phyloP scores from a whole-genome alignment of 2,797 vertebrate species.

The Parauchenoglanis ngamensis region DNA sequence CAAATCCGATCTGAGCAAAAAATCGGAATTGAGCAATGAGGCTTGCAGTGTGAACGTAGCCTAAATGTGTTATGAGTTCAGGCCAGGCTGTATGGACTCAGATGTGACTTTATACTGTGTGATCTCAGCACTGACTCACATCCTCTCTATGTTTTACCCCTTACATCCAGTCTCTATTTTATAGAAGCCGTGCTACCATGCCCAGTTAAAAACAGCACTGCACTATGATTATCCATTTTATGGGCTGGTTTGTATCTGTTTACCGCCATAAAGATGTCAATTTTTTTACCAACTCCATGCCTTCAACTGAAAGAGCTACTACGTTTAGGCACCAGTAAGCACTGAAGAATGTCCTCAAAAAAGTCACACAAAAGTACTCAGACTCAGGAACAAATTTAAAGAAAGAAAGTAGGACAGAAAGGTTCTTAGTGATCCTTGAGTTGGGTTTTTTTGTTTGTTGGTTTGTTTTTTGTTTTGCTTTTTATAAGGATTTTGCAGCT shows the following conservation, averaged over 20 bases:
- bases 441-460: constrained; percentile 35
- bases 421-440: constrained; percentile 65
- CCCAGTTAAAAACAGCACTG: neutral
- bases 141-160: neutral
- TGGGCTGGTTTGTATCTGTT: constrained; percentile 17
- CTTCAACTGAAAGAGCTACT: constrained; percentile 3
- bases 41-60: neutral
- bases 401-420: constrained; percentile 71
- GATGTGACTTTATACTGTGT: neutral
- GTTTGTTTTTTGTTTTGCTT: neutral
- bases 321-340: neutral
- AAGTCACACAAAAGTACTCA: constrained; percentile 24
- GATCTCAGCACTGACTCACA: neutral
- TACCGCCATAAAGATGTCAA: constrained; percentile 21
- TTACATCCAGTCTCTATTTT: neutral
- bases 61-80: neutral
- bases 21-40: too few relatives aligned
- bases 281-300: neutral
- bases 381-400: constrained; percentile 20
- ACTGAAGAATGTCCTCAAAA: constrained; percentile 21
- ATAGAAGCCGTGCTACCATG: neutral
- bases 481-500: constrained; percentile 9
- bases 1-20: too few relatives aligned
- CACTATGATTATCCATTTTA: constrained; percentile 32
- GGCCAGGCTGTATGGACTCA: neutral